These are phyloP conservation scores for Anagrus nilaparvatae DNA, from an alignment of 1,140 invertebrate genomes.

Conservation along the genomic window DNA sequence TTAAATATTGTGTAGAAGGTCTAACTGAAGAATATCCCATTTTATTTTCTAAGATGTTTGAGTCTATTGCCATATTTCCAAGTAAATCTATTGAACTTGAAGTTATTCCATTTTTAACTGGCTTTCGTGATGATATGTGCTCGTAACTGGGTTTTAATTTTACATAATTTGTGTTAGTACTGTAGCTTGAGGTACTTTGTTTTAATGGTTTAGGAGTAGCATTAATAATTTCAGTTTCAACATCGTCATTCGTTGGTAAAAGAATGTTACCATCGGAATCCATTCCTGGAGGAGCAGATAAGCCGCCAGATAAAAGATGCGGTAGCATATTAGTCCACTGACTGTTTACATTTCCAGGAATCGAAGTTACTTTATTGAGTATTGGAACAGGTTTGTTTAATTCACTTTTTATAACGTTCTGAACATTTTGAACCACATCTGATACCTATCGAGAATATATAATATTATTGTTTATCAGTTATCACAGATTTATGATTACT, in stretches of 20 bases:
- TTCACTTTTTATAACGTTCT: conserved; percentile 69
- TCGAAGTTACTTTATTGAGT: conserved; percentile 49
- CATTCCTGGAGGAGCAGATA: conserved; percentile 45
- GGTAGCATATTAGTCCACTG: conserved; percentile 71
- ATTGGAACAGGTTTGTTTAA: conserved; percentile 52
- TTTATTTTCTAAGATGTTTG: too few species aligned
- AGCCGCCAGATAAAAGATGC: conserved; percentile 61
- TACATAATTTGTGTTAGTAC: too few species aligned
- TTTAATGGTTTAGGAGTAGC: too few species aligned
- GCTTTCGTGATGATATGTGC: too few species aligned
- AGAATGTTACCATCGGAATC: conserved; percentile 21
- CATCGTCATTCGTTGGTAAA: too few species aligned
- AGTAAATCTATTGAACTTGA: too few species aligned
- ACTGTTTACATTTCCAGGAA: conserved; percentile 45
- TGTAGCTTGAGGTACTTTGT: too few species aligned
- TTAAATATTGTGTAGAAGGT: too few species aligned
- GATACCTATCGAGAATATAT: conserved; percentile 46
- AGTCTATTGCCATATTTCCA: conserved; percentile 11
- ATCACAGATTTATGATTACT: background rate
- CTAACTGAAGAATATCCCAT: too few species aligned
- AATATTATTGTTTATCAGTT: background rate
- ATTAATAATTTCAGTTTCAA: too few species aligned
- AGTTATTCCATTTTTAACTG: too few species aligned
- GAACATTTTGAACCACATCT: conserved; percentile 68
- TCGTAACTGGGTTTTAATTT: too few species aligned